Evolutionary conservation across 2,113 vertebrate species (phyloP).

Genomic region (Dissostichus mawsoni): DNA sequence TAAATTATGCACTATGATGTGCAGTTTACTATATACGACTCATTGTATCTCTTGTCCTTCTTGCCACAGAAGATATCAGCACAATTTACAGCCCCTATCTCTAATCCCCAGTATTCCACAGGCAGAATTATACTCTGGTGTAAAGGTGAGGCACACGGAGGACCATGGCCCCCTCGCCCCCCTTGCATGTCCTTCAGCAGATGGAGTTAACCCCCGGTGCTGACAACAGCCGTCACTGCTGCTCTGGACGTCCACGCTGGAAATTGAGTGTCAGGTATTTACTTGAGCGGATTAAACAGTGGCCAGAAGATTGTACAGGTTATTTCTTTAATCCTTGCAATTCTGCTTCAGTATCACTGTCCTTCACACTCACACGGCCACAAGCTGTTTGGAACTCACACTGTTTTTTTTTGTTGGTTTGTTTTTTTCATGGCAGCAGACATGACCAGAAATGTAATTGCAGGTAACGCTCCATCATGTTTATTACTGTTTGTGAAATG

Average conservation of each 20-base stretch:
- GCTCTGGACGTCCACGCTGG: conserved; percentile 49
- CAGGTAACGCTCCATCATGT: not conserved
- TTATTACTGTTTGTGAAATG: not conserved
- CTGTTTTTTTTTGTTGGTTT: not conserved
- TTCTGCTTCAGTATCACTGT: conserved; percentile 44
- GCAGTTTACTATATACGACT: not conserved
- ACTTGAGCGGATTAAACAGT: conserved; percentile 76
- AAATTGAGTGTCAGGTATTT: conserved; percentile 78
- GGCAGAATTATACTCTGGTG: conserved; percentile 1
- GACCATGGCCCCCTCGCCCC: conserved; percentile 44
- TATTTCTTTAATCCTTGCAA: conserved; percentile 73
- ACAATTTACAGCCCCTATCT: conserved; percentile 39
- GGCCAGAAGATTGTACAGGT: conserved; percentile 60
- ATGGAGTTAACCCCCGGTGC: conserved; percentile 59
- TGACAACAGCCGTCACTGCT: conserved; percentile 63
- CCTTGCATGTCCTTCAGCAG: conserved; percentile 61
- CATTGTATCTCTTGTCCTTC: conserved; percentile 8
- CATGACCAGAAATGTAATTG: not conserved
- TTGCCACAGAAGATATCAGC: not conserved
- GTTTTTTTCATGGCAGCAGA: not conserved
- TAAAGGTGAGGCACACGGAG: conserved; percentile 51
- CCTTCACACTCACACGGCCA: conserved; percentile 45
- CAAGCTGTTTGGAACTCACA: conserved; percentile 8
- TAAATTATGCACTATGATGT: conserved; percentile 11
- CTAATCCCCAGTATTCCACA: conserved; percentile 10